Evolutionary conservation across 2,113 vertebrate species (phyloP), one percentile per base, ranked within the genome.

Genomic region (Microcebus griseorufus): DNA sequence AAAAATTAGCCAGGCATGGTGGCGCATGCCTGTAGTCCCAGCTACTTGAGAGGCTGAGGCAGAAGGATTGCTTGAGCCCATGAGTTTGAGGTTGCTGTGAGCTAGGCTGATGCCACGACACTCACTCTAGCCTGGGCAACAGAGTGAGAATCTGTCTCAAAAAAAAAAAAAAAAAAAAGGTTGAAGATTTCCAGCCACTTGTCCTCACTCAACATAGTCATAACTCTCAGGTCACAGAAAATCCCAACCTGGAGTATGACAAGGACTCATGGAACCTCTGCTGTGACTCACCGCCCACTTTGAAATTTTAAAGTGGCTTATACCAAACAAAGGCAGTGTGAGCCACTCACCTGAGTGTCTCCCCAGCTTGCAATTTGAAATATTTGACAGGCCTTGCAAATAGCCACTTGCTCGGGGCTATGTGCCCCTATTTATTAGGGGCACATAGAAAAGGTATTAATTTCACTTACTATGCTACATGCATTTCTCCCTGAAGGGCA

Each of bases 361-460:
- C 65, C 89, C 70, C 76, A 90, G 85, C 65, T 16, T 7, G 64
- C 58, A 81, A 48, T 90, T 48, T 88, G 86, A 95, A 96, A 94
- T 73, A 93, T 78, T 93, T 93, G 97, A 91, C 92, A 96, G 67
- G 48, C 27, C 85, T 97, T 93, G 17, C 78, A 96, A 96, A 97
- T 58, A 95, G 82, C 42, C 86, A 91, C 78, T 95, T 83, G 42
- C 80, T 94, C 62, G 6, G 27, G 82, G 92, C 69, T 92, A 93
- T n/a, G n/a, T n/a, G 70, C 79, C 94, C 80, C 78, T 85, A 91
- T 88, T 96, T 95, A 93, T 96, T 93, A 88, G 88, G 81, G 48
- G 51, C 94, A 97, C 78, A 80, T 51, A 88, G 82, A 78, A 96
- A 92, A 84, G 32, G 73, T 92, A 93, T 89, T 94, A 85, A 94